Base-by-base conservation (phyloP, 2,113 vertebrate genomes). In the Rynchops niger region DNA sequence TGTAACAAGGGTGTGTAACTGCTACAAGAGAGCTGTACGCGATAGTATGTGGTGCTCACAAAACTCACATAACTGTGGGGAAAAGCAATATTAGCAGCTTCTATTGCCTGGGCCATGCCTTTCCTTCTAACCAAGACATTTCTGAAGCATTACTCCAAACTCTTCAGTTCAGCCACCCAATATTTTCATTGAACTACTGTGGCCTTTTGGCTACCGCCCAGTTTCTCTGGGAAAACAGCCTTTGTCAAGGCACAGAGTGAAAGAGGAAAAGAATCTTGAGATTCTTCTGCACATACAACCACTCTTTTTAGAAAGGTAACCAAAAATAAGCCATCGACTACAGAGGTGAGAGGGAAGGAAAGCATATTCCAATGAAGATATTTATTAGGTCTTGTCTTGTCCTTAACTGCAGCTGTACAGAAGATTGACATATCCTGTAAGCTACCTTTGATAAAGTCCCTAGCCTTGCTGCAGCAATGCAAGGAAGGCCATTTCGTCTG, bases 391-490 rank as follows among this genome's bases (percentile, higher is more conserved):
- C 50, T 47, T 88, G 80, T 93, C 92, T 86, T 92, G 93, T 73
- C 86, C 96, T 97, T 95, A 97, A 91, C 93, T 95, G 78, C 91
- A 85, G 58, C 81, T 89, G 84, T 93, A 95, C 95, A 91, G 56
- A 95, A 93, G 86, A 95, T 87, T 95, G 89, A 95, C 91, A 77
- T 79, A 43, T 91, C 73, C 91, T 58, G 82, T 95, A 84, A 95
- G 77, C 72, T 89, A 67, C 59, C 63, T 91, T 95, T 87, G 61
- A 95, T 94, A 69, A 95, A 85, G 83, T 72, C 77, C 69, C 80
- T 74, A 56, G 77, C 56, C 77, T 84, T 56, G 40, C 83, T 84
- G 73, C 92, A 92, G 73, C 83, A 91, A 87, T 76, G 91, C 52
- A 91, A 87, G 86, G 61, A 88, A 93, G 66, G 53, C 69, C 36